Conservation (phyloP, 2,797 vertebrate species). For the Microctenopoma stevenorrisi region DNA sequence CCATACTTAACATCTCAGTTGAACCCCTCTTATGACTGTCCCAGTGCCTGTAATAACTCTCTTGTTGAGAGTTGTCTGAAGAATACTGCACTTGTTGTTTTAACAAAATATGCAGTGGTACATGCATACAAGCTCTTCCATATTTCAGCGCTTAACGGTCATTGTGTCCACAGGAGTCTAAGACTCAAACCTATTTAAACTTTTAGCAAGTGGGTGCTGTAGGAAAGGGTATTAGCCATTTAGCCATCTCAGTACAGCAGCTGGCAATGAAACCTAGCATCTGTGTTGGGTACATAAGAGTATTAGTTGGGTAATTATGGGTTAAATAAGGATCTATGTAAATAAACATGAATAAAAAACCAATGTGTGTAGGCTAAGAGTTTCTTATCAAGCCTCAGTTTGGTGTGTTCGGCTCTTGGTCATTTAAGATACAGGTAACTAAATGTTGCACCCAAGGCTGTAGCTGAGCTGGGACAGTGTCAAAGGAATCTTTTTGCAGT, state of each 20-base stretch:
- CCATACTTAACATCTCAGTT: neutral
- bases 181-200: constrained; percentile 12
- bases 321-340: constrained; percentile 17
- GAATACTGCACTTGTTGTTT: constrained; percentile 56
- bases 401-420: constrained; percentile 54
- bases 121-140: constrained; percentile 22
- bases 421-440: constrained; percentile 41
- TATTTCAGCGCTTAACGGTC: constrained; percentile 30
- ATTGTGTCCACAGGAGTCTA: constrained; percentile 11
- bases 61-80: constrained; percentile 19
- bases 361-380: constrained; percentile 23
- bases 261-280: constrained; percentile 29
- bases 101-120: constrained; percentile 22
- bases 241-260: constrained; percentile 11
- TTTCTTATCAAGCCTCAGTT: constrained; percentile 2
- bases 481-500: constrained; percentile 48
- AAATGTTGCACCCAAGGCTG: constrained; percentile 61
- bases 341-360: constrained; percentile 24
- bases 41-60: constrained; percentile 16
- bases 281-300: constrained; percentile 25
- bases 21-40: constrained; percentile 9
- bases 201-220: constrained; percentile 18
- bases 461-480: constrained; percentile 58
- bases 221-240: constrained; percentile 4
- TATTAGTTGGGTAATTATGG: constrained; percentile 16